phyloP scores from a whole-genome alignment of 2,888 invertebrate genomes.

The Platycnemis pennipes region DNA sequence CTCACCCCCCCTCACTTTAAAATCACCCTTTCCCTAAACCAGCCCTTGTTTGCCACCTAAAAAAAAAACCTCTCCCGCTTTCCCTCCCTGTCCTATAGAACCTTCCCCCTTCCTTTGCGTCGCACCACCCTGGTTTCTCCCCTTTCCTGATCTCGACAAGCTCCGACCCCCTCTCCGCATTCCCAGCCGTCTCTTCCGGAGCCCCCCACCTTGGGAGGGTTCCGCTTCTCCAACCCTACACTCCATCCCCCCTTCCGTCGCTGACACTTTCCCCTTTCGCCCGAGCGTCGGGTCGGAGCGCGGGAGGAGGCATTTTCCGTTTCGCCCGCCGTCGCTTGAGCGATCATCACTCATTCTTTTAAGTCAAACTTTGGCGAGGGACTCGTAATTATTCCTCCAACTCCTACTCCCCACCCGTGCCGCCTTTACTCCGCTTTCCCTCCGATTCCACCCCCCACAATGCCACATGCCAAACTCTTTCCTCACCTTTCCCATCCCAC shows the following conservation, averaged over 20 bases:
- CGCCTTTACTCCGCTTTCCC: too few species aligned
- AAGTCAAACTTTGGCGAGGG: constrained; percentile 39
- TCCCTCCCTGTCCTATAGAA: not conserved
- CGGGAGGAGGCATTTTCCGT: not conserved
- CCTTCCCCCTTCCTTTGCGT: not conserved
- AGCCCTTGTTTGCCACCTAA: not conserved
- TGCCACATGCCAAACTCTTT: not conserved
- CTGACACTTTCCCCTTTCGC: not conserved
- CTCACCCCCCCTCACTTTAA: not conserved
- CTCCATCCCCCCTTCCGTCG: not conserved
- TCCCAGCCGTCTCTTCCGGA: not conserved
- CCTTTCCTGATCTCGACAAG: not conserved
- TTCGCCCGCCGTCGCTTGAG: constrained; percentile 19
- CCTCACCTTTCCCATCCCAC: not conserved
- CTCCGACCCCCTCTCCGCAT: not conserved
- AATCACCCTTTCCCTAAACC: not conserved
- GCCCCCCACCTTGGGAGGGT: not conserved
- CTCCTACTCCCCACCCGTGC: not conserved
- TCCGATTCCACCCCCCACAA: not conserved
- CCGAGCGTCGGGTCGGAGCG: not conserved
- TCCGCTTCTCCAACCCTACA: not conserved
- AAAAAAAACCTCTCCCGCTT: not conserved
- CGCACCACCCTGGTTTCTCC: not conserved
- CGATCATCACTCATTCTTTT: constrained; percentile 55
- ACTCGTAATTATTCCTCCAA: constrained; percentile 34